These are phyloP conservation scores for Phylloscopus collybita DNA, from an alignment of 2,797 vertebrate species.

Conservation along the genomic window DNA sequence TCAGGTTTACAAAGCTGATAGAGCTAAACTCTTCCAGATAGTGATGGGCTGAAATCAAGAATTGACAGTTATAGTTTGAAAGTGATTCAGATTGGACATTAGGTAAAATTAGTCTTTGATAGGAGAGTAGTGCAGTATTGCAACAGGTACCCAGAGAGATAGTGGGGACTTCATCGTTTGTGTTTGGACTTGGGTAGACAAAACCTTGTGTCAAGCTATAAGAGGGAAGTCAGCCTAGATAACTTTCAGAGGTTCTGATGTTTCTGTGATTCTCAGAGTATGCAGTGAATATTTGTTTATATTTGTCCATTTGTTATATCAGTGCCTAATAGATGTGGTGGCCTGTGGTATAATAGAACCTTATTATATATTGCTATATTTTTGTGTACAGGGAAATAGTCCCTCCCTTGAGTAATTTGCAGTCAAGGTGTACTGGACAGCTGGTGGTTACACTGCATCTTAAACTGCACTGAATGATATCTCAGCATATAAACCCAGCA, in stretches of 20 bases:
- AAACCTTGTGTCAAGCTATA: neutral
- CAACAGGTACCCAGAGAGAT: neutral
- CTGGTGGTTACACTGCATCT: neutral
- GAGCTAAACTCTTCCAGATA: neutral
- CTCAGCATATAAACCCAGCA: neutral
- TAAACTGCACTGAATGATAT: neutral
- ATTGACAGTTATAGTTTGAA: neutral
- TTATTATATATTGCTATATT: neutral
- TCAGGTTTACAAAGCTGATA: neutral
- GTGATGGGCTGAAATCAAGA: neutral
- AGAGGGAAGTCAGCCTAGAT: neutral
- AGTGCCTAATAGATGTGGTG: neutral
- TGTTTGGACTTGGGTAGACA: neutral
- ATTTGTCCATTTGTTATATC: neutral
- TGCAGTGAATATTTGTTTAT: neutral
- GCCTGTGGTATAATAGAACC: neutral
- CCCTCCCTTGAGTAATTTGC: neutral
- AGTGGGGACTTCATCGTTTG: neutral
- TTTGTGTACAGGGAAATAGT: neutral
- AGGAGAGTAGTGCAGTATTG: neutral
- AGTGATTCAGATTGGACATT: neutral
- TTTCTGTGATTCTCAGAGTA: neutral
- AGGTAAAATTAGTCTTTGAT: neutral
- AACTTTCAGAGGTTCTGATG: neutral
- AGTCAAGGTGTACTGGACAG: neutral